Base-by-base conservation (phyloP, 2,797 vertebrate genomes). In the Parauchenoglanis punctatus region DNA sequence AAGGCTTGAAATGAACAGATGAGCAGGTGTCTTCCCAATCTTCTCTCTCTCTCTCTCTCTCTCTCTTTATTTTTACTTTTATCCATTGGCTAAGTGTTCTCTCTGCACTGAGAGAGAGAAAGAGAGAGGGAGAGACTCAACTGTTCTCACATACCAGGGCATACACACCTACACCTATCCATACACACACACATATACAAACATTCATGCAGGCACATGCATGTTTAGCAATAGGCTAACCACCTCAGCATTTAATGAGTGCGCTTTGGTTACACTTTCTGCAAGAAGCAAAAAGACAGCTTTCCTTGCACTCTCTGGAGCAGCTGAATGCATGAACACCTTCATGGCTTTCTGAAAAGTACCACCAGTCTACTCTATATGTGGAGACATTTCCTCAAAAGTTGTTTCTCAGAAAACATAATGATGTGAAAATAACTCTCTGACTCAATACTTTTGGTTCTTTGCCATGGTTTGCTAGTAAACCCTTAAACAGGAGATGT, bases 11-110 rank as follows among this genome's bases (percentile, higher is more conserved):
- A 91, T 89, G 31, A 91, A 61, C 88, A 93, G 90, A 88, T 77
- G 90, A 94, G 91, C 92, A 91, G 90, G 89, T 93, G 91, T 85
- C 90, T 92, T 93, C 93, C 35, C 68, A 77, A 44, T 56, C 17
- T 28, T 82, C 44, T 61, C 72, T 70, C 46, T 86, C 80, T 80
- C 73, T 54, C 49, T 54, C 25, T n/a, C 28, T 80, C 77, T 72
- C 35, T 85, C 15, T 56, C 35, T 46, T 28, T 67, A 75, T 35
- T 85, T 17, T 31, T 49, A 17, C 52, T 76, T 46, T 87, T 18
- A 49, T 65, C 52, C 61, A 56, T 56, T 75, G 31, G 20, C 7
- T 75, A n/a, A 28, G 17, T 88, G 46, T 76, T 86, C 46, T 31
- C 68, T 83, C 52, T 88, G 54, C 56, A 59, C 56, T 25, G 70